These are phyloP conservation scores for Sinocyclocheilus anophthalmus DNA, from an alignment of 2,113 vertebrate species.

Conservation along the genomic window DNA sequence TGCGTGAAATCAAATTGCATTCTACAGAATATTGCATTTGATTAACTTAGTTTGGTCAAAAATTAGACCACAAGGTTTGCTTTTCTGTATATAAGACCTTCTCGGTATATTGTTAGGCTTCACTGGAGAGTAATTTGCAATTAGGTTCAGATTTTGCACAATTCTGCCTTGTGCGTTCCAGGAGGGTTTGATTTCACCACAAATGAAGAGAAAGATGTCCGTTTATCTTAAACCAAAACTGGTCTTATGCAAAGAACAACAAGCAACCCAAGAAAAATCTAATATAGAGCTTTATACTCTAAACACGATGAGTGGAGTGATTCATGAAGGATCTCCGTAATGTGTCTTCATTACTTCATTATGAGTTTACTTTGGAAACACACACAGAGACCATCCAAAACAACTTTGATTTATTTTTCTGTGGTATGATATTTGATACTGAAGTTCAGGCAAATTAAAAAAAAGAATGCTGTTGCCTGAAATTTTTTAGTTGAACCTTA, in stretches of 20 bases:
- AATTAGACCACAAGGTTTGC: slow-evolving; percentile 63
- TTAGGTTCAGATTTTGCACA: slow-evolving; percentile 65
- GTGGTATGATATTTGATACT: background rate
- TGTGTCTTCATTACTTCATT: background rate
- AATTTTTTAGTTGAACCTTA: background rate
- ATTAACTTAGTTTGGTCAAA: slow-evolving; percentile 58
- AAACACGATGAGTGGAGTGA: background rate
- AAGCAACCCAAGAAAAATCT: slow-evolving; percentile 46
- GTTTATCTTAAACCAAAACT: background rate
- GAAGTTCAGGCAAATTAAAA: background rate
- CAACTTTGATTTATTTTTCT: background rate
- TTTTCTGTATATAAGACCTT: slow-evolving; percentile 45
- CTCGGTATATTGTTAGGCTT: slow-evolving; percentile 58
- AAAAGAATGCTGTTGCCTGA: background rate
- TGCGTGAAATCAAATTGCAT: background rate
- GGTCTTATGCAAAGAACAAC: background rate
- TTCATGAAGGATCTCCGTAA: background rate
- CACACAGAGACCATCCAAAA: background rate
- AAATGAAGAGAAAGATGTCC: slow-evolving; percentile 67
- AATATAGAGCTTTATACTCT: slow-evolving; percentile 25
- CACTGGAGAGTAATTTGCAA: slow-evolving; percentile 63
- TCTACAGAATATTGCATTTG: slow-evolving; percentile 25
- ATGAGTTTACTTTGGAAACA: slow-evolving; percentile 3
- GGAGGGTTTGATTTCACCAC: slow-evolving; percentile 70
- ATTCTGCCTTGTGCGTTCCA: slow-evolving; percentile 64